A percentile compares a stretch with the other conserved stretches of the same genome.
Evolutionary conservation across 1,140 invertebrate genomes (phyloP).

Genomic region (Meloidogyne floridensis): DNA sequence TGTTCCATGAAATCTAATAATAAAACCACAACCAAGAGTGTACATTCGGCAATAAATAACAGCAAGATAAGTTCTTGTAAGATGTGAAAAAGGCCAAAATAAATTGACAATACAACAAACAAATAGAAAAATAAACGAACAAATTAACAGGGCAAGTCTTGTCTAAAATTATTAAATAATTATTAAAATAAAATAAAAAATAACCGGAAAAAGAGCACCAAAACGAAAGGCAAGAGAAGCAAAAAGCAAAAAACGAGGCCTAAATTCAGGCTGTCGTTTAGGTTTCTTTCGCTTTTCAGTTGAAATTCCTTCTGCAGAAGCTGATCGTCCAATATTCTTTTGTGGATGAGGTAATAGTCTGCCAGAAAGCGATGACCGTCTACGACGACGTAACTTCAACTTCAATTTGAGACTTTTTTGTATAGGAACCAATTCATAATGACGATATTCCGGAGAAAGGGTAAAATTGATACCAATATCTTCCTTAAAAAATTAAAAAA

Average conservation of each 20-base stretch:
- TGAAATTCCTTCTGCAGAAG: not conserved
- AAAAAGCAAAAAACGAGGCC: conserved; percentile 18
- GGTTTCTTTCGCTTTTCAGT: conserved; percentile 21
- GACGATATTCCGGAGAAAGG: conserved; percentile 24
- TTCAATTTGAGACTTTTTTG: not conserved
- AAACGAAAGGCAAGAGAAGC: conserved; percentile 35
- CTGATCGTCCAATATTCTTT: not conserved
- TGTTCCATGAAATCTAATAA: conserved; percentile 41
- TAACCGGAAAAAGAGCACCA: conserved; percentile 31
- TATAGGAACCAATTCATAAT: conserved; percentile 31
- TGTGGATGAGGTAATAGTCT: not conserved
- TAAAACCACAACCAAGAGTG: conserved; percentile 47
- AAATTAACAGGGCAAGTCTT: conserved; percentile 35
- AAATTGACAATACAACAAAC: conserved; percentile 42
- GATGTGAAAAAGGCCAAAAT: conserved; percentile 33
- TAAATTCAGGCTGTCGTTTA: conserved; percentile 16
- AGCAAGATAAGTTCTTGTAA: conserved; percentile 46
- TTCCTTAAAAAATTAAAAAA: conserved; percentile 31
- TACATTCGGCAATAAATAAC: conserved; percentile 52
- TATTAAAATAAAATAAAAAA: not conserved
- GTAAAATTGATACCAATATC: conserved; percentile 28
- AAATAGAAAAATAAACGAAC: conserved; percentile 44
- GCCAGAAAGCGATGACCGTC: not conserved
- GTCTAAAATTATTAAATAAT: conserved; percentile 22
- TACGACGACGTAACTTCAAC: not conserved